Conservation (phyloP, 1,140 invertebrate genomes). For the Drosophila lowei region DNA sequence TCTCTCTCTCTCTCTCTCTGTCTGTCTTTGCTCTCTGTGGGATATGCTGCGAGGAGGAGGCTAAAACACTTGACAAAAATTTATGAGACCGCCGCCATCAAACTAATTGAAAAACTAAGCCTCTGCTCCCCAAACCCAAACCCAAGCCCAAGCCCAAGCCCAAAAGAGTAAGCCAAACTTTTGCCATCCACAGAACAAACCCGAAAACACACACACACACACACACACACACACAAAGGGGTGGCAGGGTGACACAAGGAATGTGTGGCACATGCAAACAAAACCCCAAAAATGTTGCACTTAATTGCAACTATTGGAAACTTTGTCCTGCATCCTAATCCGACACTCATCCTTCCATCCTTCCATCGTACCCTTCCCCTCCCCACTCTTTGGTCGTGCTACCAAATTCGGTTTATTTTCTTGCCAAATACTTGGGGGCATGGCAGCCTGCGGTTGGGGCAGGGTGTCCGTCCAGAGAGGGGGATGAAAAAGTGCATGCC, state of each 20-base stretch:
- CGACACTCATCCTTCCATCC: not conserved
- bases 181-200: constrained; percentile 13
- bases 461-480: too few species aligned
- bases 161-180: constrained; percentile 31
- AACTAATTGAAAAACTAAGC: constrained; percentile 74
- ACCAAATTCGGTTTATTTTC: constrained; percentile 70
- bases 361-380: not conserved
- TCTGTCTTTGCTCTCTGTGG: not conserved
- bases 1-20: too few species aligned
- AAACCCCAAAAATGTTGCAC: constrained; percentile 72
- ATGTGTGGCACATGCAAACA: constrained; percentile 49
- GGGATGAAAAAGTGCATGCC: not conserved
- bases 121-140: not conserved
- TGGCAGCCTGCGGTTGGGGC: too few species aligned
- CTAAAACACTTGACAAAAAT: constrained; percentile 22
- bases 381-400: not conserved
- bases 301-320: constrained; percentile 72
- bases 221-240: not conserved
- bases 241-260: too few species aligned
- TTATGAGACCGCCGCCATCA: constrained; percentile 57
- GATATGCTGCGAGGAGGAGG: not conserved
- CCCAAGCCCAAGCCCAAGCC: not conserved
- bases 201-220: constrained; percentile 1
- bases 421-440: constrained; percentile 34
- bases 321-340: constrained; percentile 33